A percentile compares a stretch with the other conserved stretches of the same genome.
phyloP scores from a whole-genome alignment of 2,113 vertebrate species.

The Barbus barbus region DNA sequence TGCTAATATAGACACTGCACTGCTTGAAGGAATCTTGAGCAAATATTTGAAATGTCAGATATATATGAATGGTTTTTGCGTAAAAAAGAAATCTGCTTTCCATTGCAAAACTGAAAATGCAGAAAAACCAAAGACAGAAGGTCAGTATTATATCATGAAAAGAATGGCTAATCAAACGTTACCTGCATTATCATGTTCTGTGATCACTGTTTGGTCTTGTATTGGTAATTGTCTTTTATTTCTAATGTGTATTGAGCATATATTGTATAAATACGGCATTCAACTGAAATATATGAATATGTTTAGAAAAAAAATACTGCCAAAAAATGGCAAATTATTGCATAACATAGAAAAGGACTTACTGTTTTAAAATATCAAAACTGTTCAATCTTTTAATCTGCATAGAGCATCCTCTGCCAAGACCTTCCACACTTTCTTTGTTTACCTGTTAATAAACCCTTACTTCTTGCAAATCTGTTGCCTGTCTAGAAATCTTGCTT shows the following conservation, averaged over 20 bases:
- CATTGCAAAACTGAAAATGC: background rate
- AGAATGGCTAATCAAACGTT: background rate
- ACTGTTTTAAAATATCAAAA: background rate
- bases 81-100: background rate
- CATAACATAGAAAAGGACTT: background rate
- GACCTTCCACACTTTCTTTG: background rate
- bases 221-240: slow-evolving; percentile 68
- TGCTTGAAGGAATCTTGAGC: background rate
- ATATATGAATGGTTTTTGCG: background rate
- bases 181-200: background rate
- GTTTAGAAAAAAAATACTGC: background rate
- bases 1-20: slow-evolving; percentile 42
- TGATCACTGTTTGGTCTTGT: background rate
- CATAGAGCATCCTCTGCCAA: background rate
- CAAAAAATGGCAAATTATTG: background rate
- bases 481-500: background rate
- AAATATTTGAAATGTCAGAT: background rate
- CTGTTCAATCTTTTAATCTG: background rate
- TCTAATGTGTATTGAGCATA: background rate
- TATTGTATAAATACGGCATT: background rate
- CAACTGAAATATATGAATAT: background rate
- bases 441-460: slow-evolving; percentile 16
- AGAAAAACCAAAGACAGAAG: background rate
- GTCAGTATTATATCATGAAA: no score
- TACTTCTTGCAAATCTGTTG: background rate